Evolutionary conservation across 1,140 invertebrate genomes (phyloP).

Genomic region (Piezodorus guildinii): DNA sequence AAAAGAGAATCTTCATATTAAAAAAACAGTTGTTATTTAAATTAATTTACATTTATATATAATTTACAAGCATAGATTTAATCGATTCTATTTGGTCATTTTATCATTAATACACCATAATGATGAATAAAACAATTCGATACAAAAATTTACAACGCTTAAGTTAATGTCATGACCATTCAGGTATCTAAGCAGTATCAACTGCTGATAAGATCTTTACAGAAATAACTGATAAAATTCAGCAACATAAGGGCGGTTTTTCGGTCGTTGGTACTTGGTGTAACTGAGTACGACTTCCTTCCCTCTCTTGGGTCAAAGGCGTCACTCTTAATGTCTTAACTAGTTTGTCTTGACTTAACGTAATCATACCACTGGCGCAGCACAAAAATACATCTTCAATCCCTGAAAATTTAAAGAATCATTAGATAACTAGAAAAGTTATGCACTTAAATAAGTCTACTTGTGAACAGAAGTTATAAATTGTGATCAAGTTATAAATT

Average conservation of each 20-base stretch:
- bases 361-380: conserved; percentile 46
- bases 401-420: conserved; percentile 34
- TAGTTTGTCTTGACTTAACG: conserved; percentile 37
- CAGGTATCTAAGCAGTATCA: not conserved
- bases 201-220: not conserved
- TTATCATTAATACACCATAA: no score
- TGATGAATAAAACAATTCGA: no score
- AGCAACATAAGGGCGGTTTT: conserved; percentile 15
- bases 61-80: no score
- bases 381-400: conserved; percentile 55
- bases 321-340: conserved; percentile 36
- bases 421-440: conserved; percentile 1
- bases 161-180: no score
- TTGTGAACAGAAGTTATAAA: no score
- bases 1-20: no score
- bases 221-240: not conserved
- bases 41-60: no score
- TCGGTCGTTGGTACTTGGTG: not conserved
- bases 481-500: no score
- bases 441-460: no score
- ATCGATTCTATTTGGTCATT: no score
- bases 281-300: not conserved
- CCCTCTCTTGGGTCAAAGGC: conserved; percentile 1
- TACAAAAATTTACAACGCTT: no score
- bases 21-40: no score